These are phyloP conservation scores for Trichogramma evanescens DNA, from an alignment of 2,888 invertebrate species.

Conservation along the genomic window DNA sequence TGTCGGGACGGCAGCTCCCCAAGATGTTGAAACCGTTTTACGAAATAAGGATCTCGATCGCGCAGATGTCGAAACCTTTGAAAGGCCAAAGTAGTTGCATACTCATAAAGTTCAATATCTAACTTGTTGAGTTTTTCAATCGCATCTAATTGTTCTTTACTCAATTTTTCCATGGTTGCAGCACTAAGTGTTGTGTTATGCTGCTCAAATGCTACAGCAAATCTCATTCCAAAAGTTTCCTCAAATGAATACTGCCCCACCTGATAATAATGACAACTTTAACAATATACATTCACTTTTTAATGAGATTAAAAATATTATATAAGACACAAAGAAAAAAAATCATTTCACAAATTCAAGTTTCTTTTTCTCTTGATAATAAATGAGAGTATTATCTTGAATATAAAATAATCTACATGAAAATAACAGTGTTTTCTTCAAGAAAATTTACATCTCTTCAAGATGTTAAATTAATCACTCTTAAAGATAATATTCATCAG, in stretches of 20 bases:
- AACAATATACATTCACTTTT: not conserved
- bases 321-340: not conserved
- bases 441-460: no score
- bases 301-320: not conserved
- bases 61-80: constrained; percentile 76
- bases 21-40: constrained; percentile 74
- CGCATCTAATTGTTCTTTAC: constrained; percentile 64
- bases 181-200: constrained; percentile 86
- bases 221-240: constrained; percentile 84
- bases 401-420: no score
- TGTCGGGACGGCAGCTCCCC: constrained; percentile 70
- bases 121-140: constrained; percentile 77
- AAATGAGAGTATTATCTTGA: no score
- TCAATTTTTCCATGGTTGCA: constrained; percentile 71
- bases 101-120: constrained; percentile 89
- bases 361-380: no score
- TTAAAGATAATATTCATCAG: no score
- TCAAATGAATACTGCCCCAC: constrained; percentile 90
- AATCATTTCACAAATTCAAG: no score
- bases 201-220: constrained; percentile 85
- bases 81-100: constrained; percentile 81
- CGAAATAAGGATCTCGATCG: constrained; percentile 74
- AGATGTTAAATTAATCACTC: no score
- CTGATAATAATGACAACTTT: constrained; percentile 40
- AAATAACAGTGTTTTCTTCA: no score